Evolutionary conservation across 2,113 vertebrate genomes (phyloP).

Genomic region (Colius striatus): DNA sequence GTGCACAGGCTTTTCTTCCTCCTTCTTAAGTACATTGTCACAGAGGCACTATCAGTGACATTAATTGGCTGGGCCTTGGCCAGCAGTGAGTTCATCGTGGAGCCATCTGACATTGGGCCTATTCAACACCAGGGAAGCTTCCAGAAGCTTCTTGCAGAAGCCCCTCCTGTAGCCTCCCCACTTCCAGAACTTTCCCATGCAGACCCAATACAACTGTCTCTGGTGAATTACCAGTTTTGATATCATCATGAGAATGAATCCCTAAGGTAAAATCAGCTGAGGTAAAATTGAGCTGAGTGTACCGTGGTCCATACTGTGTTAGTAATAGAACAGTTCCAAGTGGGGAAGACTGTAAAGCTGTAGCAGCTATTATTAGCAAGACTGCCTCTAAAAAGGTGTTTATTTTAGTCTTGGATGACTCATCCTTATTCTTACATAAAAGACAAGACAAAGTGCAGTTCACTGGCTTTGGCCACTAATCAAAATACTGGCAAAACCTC

Average conservation of each 20-base stretch:
- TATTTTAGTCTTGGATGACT: constrained; percentile 68
- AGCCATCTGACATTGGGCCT: not conserved
- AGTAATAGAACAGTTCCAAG: not conserved
- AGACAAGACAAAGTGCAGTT: constrained; percentile 59
- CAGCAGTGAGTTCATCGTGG: too few relatives aligned
- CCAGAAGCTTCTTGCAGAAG: not conserved
- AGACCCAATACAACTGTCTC: not conserved
- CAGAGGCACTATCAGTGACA: rapidly evolving
- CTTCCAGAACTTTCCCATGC: not conserved
- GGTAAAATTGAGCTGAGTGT: not conserved
- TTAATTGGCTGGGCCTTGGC: not conserved
- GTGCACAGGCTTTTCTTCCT: not conserved
- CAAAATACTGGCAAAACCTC: constrained; percentile 34
- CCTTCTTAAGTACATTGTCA: not conserved
- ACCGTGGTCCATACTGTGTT: not conserved
- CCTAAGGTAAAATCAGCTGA: not conserved
- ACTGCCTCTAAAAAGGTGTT: constrained; percentile 55
- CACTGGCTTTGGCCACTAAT: constrained; percentile 54
- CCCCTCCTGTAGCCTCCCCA: not conserved
- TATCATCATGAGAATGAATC: not conserved
- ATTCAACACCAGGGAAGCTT: not conserved
- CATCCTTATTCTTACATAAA: constrained; percentile 66
- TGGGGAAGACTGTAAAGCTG: not conserved
- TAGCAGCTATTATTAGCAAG: constrained; percentile 56
- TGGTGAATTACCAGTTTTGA: not conserved